Evolutionary conservation across 2,113 vertebrate species (phyloP).

Genomic region (Oreochromis spilurus): DNA sequence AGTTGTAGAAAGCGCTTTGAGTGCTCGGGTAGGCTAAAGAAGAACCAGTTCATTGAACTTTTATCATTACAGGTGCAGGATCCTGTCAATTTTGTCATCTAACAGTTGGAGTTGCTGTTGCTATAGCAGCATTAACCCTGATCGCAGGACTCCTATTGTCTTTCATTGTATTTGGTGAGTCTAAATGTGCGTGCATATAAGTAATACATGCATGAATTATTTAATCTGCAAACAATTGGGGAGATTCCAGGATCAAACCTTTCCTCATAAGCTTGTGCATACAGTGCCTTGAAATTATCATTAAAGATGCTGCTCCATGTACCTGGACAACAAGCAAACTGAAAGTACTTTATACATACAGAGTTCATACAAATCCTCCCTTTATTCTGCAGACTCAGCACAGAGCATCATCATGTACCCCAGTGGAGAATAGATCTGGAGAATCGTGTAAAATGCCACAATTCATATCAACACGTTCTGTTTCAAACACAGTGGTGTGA

Average conservation of each 20-base stretch:
- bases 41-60: not conserved
- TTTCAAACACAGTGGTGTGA: not conserved
- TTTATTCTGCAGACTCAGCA: not conserved
- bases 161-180: not conserved
- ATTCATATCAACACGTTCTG: fast-evolving
- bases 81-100: not conserved
- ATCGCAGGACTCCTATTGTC: not conserved
- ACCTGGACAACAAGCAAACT: not conserved
- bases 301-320: not conserved
- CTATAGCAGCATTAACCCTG: not conserved
- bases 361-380: fast-evolving
- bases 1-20: not conserved
- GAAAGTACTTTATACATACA: not conserved
- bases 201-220: not conserved
- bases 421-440: not conserved
- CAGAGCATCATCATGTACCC: not conserved
- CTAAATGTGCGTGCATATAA: not conserved
- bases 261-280: not conserved
- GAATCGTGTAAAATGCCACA: not conserved
- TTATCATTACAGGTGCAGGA: not conserved
- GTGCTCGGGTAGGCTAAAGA: not conserved
- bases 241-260: not conserved
- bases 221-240: not conserved
- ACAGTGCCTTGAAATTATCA: not conserved
- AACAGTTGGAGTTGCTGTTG: not conserved